Evolutionary conservation across 2,797 vertebrate species (phyloP).

Genomic region (Acestrorhynchus altus): DNA sequence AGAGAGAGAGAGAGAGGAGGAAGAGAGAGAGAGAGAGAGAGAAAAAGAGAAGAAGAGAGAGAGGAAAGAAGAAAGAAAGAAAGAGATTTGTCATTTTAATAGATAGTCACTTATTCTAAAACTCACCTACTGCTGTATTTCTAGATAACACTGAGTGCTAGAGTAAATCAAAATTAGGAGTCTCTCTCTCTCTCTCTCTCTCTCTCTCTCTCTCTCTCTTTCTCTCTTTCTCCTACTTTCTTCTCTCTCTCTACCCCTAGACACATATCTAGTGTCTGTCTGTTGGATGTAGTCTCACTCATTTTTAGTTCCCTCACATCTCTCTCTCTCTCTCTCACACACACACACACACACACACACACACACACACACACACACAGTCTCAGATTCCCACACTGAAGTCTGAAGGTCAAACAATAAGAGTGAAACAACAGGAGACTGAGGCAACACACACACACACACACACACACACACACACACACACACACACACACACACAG

Average conservation of each 20-base stretch:
- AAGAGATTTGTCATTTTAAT: no score
- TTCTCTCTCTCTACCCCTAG: neutral
- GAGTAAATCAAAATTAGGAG: no score
- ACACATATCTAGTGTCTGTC: neutral
- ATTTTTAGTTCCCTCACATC: neutral
- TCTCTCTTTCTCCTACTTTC: neutral
- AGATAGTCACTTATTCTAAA: no score
- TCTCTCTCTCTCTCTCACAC: neutral
- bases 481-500: neutral
- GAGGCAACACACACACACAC: neutral
- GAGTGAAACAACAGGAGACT: neutral
- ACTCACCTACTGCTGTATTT: no score
- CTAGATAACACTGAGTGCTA: no score
- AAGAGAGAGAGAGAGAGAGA: neutral
- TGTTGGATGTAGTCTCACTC: neutral
- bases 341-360: neutral
- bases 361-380: neutral
- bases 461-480: neutral
- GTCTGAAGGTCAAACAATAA: slow-evolving; percentile 2
- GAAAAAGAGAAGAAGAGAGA: neutral
- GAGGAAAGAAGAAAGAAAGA: no score
- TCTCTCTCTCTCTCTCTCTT: neutral
- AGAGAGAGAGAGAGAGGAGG: neutral
- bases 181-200: no score
- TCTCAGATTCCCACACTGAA: neutral